Percentiles rank a stretch among this genome's conserved stretches.
Conservation (phyloP, 1,140 invertebrate genomes). For the Copidosoma floridanum region DNA sequence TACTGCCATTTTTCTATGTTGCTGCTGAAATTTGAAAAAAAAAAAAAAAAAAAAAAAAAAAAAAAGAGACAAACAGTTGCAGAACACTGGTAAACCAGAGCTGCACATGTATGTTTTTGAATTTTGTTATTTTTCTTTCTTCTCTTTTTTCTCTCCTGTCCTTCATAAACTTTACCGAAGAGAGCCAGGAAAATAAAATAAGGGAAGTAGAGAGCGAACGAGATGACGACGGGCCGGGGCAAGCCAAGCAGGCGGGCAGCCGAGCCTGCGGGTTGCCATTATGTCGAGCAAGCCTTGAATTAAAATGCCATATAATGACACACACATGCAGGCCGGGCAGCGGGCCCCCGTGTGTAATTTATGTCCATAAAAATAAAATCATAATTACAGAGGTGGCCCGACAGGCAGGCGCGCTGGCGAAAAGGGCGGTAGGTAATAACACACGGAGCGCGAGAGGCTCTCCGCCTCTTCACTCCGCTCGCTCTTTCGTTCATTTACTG, state of each 20-base stretch:
- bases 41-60: too few relatives aligned
- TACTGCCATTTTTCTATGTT: too few relatives aligned
- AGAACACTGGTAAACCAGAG: too few relatives aligned
- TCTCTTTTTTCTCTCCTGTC: background rate
- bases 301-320: constrained; percentile 57
- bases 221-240: constrained; percentile 32
- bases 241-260: too few relatives aligned
- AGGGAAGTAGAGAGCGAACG: constrained; percentile 9
- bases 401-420: constrained; percentile 49
- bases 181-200: background rate
- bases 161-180: constrained; percentile 2
- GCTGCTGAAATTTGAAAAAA: too few relatives aligned
- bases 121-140: constrained; percentile 5
- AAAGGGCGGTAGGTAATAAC: constrained; percentile 55
- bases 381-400: constrained; percentile 52
- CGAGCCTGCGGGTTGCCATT: constrained; percentile 50
- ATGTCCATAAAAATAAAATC: constrained; percentile 58
- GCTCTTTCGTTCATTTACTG: background rate
- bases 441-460: constrained; percentile 30
- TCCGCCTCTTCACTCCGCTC: background rate
- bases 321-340: constrained; percentile 47
- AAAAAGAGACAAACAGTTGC: too few relatives aligned
- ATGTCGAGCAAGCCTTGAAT: constrained; percentile 55
- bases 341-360: too few relatives aligned
- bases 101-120: background rate